These are phyloP conservation scores for Lissonota sp. DNA, from an alignment of 2,888 invertebrate genomes.

Conservation along the genomic window DNA sequence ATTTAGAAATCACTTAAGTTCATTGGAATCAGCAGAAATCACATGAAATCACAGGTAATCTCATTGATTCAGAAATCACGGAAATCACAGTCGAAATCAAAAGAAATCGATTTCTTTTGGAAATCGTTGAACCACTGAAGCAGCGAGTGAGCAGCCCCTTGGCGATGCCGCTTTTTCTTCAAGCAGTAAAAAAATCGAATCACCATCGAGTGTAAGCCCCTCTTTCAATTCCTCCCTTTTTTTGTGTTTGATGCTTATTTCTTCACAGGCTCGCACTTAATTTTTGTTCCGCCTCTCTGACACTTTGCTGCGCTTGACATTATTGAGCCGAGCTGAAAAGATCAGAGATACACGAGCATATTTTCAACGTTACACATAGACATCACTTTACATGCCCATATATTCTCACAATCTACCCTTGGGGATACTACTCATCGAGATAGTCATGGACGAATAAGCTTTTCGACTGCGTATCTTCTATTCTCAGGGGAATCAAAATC, in stretches of 20 bases:
- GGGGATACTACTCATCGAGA: slow-evolving; percentile 11
- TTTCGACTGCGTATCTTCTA: neutral
- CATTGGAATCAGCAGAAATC: too few species aligned
- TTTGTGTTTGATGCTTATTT: slow-evolving; percentile 46
- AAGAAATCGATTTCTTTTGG: too few species aligned
- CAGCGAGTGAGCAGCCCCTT: too few species aligned
- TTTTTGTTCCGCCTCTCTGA: slow-evolving; percentile 24
- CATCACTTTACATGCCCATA: slow-evolving; percentile 10
- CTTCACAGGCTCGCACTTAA: slow-evolving; percentile 42
- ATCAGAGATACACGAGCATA: slow-evolving; percentile 29
- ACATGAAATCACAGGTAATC: too few species aligned
- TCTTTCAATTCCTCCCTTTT: slow-evolving; percentile 32
- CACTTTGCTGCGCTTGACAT: neutral
- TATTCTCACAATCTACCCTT: slow-evolving; percentile 16
- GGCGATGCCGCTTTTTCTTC: slow-evolving; percentile 26
- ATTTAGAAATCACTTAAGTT: too few species aligned
- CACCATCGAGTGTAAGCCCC: slow-evolving; percentile 39
- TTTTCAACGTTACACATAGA: slow-evolving; percentile 23
- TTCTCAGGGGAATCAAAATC: slow-evolving; percentile 37
- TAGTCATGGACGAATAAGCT: slow-evolving; percentile 6
- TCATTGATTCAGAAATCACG: too few species aligned
- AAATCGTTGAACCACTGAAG: too few species aligned
- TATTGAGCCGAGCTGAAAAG: slow-evolving; percentile 31
- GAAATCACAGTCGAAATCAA: too few species aligned
- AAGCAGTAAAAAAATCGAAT: slow-evolving; percentile 66